These are phyloP conservation scores for Drosophila arawakana DNA, from an alignment of 1,140 invertebrate genomes.

Conservation along the genomic window DNA sequence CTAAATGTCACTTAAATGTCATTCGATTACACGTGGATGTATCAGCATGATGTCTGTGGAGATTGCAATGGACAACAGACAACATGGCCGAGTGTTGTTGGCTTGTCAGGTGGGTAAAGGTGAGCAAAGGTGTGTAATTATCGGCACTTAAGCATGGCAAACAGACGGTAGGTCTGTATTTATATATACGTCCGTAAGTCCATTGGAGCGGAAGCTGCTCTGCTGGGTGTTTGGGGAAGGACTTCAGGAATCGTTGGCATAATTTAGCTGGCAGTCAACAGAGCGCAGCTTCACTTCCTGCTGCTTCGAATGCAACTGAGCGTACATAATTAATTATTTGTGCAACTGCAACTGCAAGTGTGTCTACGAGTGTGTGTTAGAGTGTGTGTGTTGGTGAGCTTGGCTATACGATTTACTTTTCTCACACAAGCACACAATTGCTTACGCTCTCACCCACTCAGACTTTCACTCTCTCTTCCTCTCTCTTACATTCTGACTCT, in stretches of 20 bases:
- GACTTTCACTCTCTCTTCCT: not conserved
- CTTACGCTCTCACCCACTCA: not conserved
- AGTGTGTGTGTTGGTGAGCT: constrained; percentile 1
- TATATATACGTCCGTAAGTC: not conserved
- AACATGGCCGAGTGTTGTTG: not conserved
- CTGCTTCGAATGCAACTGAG: constrained; percentile 63
- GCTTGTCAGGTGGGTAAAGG: not conserved
- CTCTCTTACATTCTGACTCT: not conserved
- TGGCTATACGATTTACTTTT: constrained; percentile 47
- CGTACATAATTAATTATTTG: constrained; percentile 75
- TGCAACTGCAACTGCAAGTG: constrained; percentile 17
- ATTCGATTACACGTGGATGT: constrained; percentile 61
- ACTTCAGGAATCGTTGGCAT: constrained; percentile 48
- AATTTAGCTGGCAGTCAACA: constrained; percentile 57
- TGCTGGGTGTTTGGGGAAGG: not conserved
- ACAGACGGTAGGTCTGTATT: constrained; percentile 16
- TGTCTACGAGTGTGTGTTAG: constrained; percentile 6
- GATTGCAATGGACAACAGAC: constrained; percentile 1
- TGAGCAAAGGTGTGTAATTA: constrained; percentile 65
- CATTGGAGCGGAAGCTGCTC: constrained; percentile 2
- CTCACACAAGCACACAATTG: constrained; percentile 19
- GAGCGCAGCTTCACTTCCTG: constrained; percentile 61
- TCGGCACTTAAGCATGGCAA: constrained; percentile 66
- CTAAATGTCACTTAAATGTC: constrained; percentile 67
- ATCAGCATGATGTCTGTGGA: constrained; percentile 25